Evolutionary conservation across 2,888 invertebrate genomes (phyloP).

Genomic region (Actias luna): DNA sequence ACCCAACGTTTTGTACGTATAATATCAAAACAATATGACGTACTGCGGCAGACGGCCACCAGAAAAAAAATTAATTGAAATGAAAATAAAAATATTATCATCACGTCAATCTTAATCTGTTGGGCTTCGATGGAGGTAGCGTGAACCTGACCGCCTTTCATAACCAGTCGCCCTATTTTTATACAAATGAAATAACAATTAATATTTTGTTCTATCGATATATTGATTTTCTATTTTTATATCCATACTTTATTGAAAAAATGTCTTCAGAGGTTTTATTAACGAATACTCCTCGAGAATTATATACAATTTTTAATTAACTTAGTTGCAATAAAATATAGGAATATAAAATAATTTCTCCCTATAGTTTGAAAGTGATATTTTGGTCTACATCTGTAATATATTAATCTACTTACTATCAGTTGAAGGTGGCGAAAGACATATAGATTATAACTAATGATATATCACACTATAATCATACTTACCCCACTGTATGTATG

Average conservation of each 20-base stretch:
- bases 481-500: too few relatives aligned
- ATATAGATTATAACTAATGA: too few relatives aligned
- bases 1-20: neutral
- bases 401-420: too few relatives aligned
- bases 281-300: too few relatives aligned
- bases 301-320: too few relatives aligned
- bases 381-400: too few relatives aligned
- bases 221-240: neutral
- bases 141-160: conserved; percentile 38
- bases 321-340: too few relatives aligned
- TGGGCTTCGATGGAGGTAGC: conserved; percentile 27
- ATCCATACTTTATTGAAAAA: neutral
- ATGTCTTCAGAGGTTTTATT: too few relatives aligned
- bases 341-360: too few relatives aligned
- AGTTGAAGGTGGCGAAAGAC: too few relatives aligned
- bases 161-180: conserved; percentile 26
- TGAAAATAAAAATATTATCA: conserved; percentile 35
- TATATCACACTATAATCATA: too few relatives aligned
- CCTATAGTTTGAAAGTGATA: too few relatives aligned
- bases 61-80: conserved; percentile 2
- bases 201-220: neutral
- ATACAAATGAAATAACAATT: conserved; percentile 1
- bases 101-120: conserved; percentile 39
- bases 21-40: neutral
- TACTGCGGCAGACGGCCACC: neutral